phyloP scores from a whole-genome alignment of 2,888 invertebrate genomes.

The Drosophila koepferae region DNA sequence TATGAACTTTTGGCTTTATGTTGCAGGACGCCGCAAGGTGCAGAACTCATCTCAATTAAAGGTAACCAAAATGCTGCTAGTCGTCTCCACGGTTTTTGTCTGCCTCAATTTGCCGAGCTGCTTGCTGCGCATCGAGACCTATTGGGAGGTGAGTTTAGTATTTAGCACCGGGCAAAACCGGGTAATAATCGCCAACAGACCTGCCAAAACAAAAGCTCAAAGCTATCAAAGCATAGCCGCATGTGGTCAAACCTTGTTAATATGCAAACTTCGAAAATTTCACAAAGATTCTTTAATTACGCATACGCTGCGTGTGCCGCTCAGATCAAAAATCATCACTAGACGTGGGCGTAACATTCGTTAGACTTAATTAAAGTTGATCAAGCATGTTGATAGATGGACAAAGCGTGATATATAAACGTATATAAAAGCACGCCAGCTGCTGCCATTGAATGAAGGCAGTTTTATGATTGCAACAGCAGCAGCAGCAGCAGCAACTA shows the following conservation, averaged over 20 bases:
- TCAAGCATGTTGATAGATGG: slow-evolving; percentile 9
- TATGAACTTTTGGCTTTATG: background rate
- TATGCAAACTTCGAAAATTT: background rate
- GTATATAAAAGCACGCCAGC: background rate
- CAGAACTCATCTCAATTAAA: slow-evolving; percentile 88
- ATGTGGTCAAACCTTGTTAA: slow-evolving; percentile 2
- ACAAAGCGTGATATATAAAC: background rate
- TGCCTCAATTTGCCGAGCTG: slow-evolving; percentile 92
- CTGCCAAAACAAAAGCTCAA: too few species aligned
- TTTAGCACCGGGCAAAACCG: background rate
- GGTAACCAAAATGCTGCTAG: slow-evolving; percentile 92
- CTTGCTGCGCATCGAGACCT: slow-evolving; percentile 89
- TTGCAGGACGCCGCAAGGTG: slow-evolving; percentile 82
- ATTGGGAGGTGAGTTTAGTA: slow-evolving; percentile 86
- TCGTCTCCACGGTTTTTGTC: slow-evolving; percentile 92
- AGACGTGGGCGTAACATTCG: slow-evolving; percentile 15
- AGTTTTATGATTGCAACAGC: slow-evolving; percentile 28
- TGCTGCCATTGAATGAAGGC: slow-evolving; percentile 26
- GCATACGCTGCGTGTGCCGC: slow-evolving; percentile 14
- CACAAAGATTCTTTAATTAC: slow-evolving; percentile 16
- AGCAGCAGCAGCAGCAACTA: background rate
- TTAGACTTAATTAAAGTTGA: slow-evolving; percentile 31
- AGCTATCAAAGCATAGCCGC: background rate
- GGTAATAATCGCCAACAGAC: background rate
- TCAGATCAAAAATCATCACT: slow-evolving; percentile 1